Conservation (phyloP, 2,113 vertebrate species). For the Gymnobelideus leadbeateri region DNA sequence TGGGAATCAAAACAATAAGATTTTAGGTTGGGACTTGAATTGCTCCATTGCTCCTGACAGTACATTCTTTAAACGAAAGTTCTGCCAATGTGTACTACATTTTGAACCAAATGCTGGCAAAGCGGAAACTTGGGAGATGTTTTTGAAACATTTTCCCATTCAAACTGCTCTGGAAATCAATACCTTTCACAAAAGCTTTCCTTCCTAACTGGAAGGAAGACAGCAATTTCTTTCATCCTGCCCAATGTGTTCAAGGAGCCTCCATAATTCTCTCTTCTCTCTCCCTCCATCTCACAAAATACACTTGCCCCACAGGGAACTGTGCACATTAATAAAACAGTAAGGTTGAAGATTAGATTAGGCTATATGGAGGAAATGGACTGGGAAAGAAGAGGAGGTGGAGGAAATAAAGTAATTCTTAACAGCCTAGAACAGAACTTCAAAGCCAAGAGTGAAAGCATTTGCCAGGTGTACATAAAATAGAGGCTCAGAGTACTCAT, state of each 20-base stretch:
- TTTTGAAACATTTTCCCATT: constrained; percentile 25
- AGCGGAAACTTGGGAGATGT: constrained; percentile 1
- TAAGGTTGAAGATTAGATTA: background rate
- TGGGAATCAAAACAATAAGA: background rate
- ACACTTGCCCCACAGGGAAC: background rate
- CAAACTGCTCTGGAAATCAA: background rate
- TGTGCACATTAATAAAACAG: constrained; percentile 24
- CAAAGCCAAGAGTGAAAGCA: background rate
- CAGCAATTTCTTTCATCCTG: constrained; percentile 10
- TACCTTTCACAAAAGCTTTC: constrained; percentile 13
- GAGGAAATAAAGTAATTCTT: background rate
- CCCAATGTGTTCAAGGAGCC: background rate
- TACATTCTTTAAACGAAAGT: background rate
- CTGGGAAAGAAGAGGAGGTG: background rate
- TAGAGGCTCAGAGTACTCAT: background rate
- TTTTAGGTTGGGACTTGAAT: background rate
- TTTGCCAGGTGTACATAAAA: background rate
- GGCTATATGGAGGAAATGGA: background rate
- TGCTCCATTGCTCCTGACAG: background rate
- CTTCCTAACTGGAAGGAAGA: background rate
- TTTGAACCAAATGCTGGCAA: background rate
- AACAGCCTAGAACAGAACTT: background rate
- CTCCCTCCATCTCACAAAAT: background rate
- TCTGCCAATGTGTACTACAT: background rate
- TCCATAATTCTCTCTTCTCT: background rate